A percentile compares a stretch with the other conserved stretches of the same genome.
phyloP scores from a whole-genome alignment of 2,888 invertebrate species.

The Allolobophora icterica region DNA sequence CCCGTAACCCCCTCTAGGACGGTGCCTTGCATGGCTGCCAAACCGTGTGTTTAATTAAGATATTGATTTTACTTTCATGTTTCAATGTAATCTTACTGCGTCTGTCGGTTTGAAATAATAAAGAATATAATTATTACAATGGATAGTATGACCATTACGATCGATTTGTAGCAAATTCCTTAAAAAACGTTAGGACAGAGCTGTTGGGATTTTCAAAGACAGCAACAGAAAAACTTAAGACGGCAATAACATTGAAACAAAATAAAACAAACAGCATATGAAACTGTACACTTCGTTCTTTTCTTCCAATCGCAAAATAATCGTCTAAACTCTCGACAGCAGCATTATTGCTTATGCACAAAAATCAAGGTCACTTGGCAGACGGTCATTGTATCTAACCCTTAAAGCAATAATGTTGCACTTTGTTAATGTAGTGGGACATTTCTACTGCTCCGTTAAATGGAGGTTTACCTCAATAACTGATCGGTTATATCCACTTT shows the following conservation, averaged over 20 bases:
- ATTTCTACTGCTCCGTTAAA: background rate
- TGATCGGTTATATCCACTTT: background rate
- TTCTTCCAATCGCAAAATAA: background rate
- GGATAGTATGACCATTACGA: background rate
- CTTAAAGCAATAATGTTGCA: background rate
- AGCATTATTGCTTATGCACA: background rate
- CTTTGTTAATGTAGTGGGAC: background rate
- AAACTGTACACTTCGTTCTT: constrained; percentile 4
- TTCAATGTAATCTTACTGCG: too few species aligned
- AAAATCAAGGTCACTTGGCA: constrained; percentile 17
- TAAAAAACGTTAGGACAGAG: too few species aligned
- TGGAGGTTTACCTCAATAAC: background rate
- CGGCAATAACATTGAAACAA: too few species aligned
- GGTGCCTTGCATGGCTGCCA: too few species aligned
- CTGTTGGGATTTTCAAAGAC: background rate
- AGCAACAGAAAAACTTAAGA: background rate
- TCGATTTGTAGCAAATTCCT: background rate
- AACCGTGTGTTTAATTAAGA: too few species aligned
- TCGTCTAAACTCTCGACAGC: background rate
- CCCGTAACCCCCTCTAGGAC: too few species aligned
- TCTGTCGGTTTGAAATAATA: too few species aligned
- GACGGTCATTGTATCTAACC: background rate
- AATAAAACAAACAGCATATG: background rate
- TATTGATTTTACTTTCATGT: too few species aligned
- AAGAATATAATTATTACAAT: too few species aligned